Evolutionary conservation across 2,888 invertebrate genomes (phyloP).

Genomic region (Steinernema scapterisci): DNA sequence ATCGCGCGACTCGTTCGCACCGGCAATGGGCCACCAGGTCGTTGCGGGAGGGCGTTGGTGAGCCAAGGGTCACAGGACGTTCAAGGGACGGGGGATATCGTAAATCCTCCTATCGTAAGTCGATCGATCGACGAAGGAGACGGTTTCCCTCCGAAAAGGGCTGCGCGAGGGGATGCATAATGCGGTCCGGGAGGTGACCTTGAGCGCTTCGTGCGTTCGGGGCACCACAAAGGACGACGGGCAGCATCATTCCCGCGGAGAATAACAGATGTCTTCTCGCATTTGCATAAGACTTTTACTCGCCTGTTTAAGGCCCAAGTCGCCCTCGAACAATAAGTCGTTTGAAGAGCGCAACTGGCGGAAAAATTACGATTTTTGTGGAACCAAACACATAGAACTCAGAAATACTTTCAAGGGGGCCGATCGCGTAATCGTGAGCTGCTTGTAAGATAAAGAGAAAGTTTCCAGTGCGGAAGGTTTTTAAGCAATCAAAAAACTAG

Average conservation of each 20-base stretch:
- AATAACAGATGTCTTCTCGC: neutral
- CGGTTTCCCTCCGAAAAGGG: neutral
- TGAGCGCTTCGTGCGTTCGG: neutral
- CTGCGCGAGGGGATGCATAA: slow-evolving; percentile 28
- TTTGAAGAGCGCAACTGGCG: too few species aligned
- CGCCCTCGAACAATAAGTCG: too few species aligned
- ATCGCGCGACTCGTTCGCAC: slow-evolving; percentile 25
- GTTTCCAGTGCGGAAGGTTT: too few species aligned
- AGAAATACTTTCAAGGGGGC: too few species aligned
- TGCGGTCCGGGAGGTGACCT: slow-evolving; percentile 14
- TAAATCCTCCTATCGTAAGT: neutral
- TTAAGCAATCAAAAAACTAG: too few species aligned
- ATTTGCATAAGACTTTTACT: slow-evolving; percentile 7
- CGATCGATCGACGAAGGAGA: neutral
- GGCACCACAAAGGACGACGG: neutral
- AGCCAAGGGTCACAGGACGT: slow-evolving; percentile 20
- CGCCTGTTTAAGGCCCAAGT: neutral
- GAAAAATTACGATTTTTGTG: too few species aligned
- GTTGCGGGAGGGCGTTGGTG: neutral
- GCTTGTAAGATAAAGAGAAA: too few species aligned
- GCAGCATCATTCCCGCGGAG: neutral
- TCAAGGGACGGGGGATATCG: slow-evolving; percentile 19
- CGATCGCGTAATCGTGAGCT: too few species aligned
- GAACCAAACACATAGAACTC: too few species aligned
- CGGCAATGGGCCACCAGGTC: slow-evolving; percentile 1